Percentiles rank a stretch among this genome's conserved stretches.
Conservation (phyloP, 2,797 vertebrate species). For the Pseudochaenichthys georgianus region DNA sequence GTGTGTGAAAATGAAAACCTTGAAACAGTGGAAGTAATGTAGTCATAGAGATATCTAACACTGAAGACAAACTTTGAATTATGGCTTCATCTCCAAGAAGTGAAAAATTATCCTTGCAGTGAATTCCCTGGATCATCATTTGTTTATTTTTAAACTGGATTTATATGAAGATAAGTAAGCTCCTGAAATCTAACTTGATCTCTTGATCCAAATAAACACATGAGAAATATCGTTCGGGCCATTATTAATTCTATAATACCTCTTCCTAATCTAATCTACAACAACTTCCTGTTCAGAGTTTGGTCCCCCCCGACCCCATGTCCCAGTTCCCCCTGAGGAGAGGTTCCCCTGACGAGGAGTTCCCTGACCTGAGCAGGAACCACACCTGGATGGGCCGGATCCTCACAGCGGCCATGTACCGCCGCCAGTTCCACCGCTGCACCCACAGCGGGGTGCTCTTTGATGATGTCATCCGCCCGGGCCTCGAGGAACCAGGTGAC, state of each 20-base stretch:
- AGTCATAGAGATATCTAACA: background rate
- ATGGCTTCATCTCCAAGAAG: too few species aligned
- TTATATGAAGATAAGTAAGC: too few species aligned
- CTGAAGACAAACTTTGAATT: too few species aligned
- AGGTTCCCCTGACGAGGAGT: slow-evolving; percentile 81
- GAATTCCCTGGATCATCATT: too few species aligned
- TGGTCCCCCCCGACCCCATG: slow-evolving; percentile 77
- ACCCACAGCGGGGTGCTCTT: slow-evolving; percentile 83
- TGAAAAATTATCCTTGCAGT: too few species aligned
- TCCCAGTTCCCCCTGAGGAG: slow-evolving; percentile 74
- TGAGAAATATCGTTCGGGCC: too few species aligned
- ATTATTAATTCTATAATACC: background rate
- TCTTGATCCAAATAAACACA: background rate
- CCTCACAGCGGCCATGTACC: slow-evolving; percentile 79
- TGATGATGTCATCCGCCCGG: slow-evolving; percentile 82
- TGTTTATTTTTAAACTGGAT: too few species aligned
- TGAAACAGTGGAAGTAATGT: too few species aligned
- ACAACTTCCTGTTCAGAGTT: slow-evolving; percentile 58
- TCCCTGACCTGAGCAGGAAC: slow-evolving; percentile 78
- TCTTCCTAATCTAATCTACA: background rate
- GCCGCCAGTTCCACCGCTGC: slow-evolving; percentile 80
- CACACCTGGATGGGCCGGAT: slow-evolving; percentile 79
- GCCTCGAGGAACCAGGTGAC: slow-evolving; percentile 83
- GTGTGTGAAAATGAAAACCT: background rate
- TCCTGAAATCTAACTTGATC: background rate